A percentile compares a stretch with the other conserved stretches of the same genome.
phyloP scores from a whole-genome alignment of 2,113 vertebrate genomes.

The Microcebus tavaratra region DNA sequence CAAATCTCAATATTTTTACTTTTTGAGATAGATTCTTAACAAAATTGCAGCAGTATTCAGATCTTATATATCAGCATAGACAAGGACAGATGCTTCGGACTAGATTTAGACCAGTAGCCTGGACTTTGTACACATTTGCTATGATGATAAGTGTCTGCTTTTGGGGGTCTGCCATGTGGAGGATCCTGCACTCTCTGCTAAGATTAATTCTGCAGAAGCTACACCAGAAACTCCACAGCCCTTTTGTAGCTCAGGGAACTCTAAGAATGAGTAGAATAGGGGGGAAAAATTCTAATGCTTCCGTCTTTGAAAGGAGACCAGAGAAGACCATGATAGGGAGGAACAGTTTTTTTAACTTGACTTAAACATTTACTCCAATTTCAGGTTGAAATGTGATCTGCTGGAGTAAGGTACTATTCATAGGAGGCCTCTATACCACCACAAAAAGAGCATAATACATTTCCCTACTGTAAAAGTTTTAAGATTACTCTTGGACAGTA shows the following conservation, averaged over 20 bases:
- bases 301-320: not conserved
- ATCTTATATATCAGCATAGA: not conserved
- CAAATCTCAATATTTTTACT: not conserved
- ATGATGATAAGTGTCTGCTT: not conserved
- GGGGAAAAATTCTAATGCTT: not conserved
- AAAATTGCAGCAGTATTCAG: not conserved
- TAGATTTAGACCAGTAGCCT: not conserved
- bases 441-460: not conserved
- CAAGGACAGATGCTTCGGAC: not conserved
- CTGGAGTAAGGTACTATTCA: not conserved
- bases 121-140: not conserved
- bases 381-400: not conserved
- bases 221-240: not conserved
- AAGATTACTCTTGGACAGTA: not conserved
- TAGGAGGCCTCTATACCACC: not conserved
- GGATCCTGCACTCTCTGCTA: not conserved
- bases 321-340: not conserved
- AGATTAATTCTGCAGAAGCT: not conserved
- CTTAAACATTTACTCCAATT: not conserved
- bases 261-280: not conserved
- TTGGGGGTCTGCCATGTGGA: not conserved
- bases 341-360: not conserved
- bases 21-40: not conserved
- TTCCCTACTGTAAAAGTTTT: not conserved
- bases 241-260: not conserved